Conservation (phyloP, 2,113 vertebrate species). For the Anhinga anhinga region DNA sequence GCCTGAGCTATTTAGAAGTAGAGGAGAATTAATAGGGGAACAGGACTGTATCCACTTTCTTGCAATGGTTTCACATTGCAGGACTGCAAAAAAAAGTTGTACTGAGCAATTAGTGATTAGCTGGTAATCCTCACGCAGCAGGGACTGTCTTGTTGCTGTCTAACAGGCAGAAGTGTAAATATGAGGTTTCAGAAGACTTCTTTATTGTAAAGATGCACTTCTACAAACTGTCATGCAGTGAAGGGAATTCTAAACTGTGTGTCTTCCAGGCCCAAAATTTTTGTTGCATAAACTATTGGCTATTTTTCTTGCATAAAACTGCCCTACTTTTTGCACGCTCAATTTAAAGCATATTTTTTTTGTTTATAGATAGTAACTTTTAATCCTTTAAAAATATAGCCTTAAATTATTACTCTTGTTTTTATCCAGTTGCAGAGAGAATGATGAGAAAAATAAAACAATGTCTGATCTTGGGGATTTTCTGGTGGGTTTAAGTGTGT, state of each 20-base stretch:
- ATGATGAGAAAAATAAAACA: slow-evolving; percentile 26
- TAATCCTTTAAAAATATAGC: background rate
- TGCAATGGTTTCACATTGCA: background rate
- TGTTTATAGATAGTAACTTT: background rate
- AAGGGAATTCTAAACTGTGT: background rate
- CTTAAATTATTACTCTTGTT: background rate
- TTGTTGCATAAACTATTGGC: background rate
- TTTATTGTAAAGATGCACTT: background rate
- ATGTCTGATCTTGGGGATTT: background rate
- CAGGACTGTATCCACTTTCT: background rate
- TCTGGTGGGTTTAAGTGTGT: background rate
- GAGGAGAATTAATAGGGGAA: background rate
- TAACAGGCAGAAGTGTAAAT: background rate
- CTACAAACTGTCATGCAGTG: background rate
- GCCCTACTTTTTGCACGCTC: background rate
- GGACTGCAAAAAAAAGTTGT: background rate
- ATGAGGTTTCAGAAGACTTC: background rate
- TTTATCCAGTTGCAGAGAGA: background rate
- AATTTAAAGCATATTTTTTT: background rate
- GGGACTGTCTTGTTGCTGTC: background rate
- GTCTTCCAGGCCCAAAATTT: slow-evolving; percentile 2
- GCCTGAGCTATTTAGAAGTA: background rate
- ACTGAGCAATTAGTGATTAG: background rate
- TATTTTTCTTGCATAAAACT: slow-evolving; percentile 13
- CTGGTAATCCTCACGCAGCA: background rate